These are phyloP conservation scores for Chelmon rostratus DNA, from an alignment of 2,797 vertebrate species.

Conservation along the genomic window DNA sequence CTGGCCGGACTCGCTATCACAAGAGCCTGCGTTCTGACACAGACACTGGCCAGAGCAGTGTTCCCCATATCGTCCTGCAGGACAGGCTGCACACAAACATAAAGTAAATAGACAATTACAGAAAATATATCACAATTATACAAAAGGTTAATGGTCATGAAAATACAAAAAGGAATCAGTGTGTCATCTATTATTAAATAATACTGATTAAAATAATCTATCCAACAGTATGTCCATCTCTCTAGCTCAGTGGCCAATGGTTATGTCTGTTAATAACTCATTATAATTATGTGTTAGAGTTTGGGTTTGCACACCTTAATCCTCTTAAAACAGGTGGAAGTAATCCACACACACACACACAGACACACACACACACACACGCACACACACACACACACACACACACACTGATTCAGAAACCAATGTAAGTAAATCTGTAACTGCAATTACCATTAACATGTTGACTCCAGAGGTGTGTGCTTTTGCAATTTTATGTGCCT, in stretches of 20 bases:
- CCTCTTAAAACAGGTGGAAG: not conserved
- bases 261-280: not conserved
- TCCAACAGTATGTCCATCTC: not conserved
- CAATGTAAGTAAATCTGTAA: not conserved
- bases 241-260: too few species aligned
- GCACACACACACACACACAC: too few species aligned
- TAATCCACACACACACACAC: too few species aligned
- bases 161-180: not conserved
- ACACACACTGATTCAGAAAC: too few species aligned
- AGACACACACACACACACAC: too few species aligned
- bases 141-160: not conserved
- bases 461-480: not conserved
- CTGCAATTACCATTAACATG: not conserved
- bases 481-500: not conserved
- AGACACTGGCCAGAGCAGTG: slow-evolving; percentile 73
- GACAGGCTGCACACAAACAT: slow-evolving; percentile 76
- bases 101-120: too few species aligned
- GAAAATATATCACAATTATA: not conserved
- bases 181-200: not conserved
- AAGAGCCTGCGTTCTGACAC: slow-evolving; percentile 73
- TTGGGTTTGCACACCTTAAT: too few species aligned
- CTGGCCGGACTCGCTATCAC: slow-evolving; percentile 64
- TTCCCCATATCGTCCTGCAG: slow-evolving; percentile 67
- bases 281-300: not conserved
- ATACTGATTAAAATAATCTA: not conserved